Base-by-base conservation (phyloP, 2,113 vertebrate genomes). In the Leptocoma aspasia region DNA sequence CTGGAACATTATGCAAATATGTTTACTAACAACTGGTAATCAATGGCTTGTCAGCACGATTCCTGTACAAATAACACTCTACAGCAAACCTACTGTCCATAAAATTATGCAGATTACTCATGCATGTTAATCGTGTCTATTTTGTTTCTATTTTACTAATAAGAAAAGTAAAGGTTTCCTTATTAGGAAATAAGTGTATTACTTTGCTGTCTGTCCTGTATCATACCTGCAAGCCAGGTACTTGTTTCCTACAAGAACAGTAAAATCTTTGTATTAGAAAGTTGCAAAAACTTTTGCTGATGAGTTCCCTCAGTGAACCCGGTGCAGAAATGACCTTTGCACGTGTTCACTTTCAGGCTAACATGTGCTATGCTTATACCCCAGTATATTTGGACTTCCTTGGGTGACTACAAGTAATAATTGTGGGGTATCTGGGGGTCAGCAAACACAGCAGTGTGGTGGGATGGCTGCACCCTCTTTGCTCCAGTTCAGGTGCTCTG, bases 361-460 rank as follows among this genome's bases (percentile, higher is more conserved):
- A 6, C 0, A 0, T 8, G 73, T 75, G 28, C 68, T 83, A 0
- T 52, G 39, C 23, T 60, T 56, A 21, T 2, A 26, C 27, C 44
- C 1, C 1, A 35, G 12, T n/a, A 10, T 9, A 42, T 41, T 30
- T 54, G 49, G 56, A 13, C 16, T 57, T 73, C 23, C 23, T 15
- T 39, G 41, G 39, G 31, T 41, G 54, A 13, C 33, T 7, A 1
- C 61, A 42, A 26, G 44, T 10, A 23, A 9, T 41, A 50, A 18
- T 7, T 27, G 19, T 11, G 1, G 2, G 1, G 1, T 18, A 3
- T 2, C 20, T 27, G 31, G 27, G 50, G n/a, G 19, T 44, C 79
- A 52, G 76, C 63, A 65, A 23, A 4, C 39, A 3, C 0, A 7
- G 41, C 27, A 13, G 13, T 6, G 47, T 3, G n/a, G n/a, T n/a